A percentile compares a stretch with the other conserved stretches of the same genome.
Evolutionary conservation across 2,888 invertebrate species (phyloP).

Genomic region (Chymomyza caudatula): DNA sequence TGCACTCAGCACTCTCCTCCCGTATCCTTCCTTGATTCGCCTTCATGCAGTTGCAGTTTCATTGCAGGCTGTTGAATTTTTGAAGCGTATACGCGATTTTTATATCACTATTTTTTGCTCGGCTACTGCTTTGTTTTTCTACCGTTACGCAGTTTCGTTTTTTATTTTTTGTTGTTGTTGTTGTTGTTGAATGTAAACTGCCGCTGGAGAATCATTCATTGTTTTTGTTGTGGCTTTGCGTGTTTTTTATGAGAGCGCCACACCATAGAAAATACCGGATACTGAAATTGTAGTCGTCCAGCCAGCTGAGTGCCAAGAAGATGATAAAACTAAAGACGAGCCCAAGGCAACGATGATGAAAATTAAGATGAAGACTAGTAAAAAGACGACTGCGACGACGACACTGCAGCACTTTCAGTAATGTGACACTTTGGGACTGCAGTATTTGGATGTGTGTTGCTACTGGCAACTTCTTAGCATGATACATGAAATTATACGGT

Average conservation of each 20-base stretch:
- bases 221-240: constrained; percentile 19
- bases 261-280: not conserved
- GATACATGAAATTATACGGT: not conserved
- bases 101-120: constrained; percentile 7
- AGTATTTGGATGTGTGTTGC: constrained; percentile 1
- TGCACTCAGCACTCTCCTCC: constrained; percentile 6
- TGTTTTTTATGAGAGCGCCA: constrained; percentile 9
- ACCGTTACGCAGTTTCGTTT: constrained; percentile 1
- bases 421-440: constrained; percentile 57
- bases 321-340: constrained; percentile 2
- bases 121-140: not conserved
- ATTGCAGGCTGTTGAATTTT: constrained; percentile 40
- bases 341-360: not conserved
- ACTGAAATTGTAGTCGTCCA: constrained; percentile 14
- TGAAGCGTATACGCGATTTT: constrained; percentile 44
- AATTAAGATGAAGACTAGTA: not conserved
- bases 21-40: too few species aligned
- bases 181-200: constrained; percentile 25
- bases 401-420: constrained; percentile 36
- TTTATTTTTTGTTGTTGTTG: not conserved
- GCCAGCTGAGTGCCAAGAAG: not conserved
- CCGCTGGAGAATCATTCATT: constrained; percentile 1
- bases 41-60: constrained; percentile 19
- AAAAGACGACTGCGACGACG: not conserved
- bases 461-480: not conserved